Conservation (phyloP, 2,888 invertebrate genomes). For the Erebia palarica region DNA sequence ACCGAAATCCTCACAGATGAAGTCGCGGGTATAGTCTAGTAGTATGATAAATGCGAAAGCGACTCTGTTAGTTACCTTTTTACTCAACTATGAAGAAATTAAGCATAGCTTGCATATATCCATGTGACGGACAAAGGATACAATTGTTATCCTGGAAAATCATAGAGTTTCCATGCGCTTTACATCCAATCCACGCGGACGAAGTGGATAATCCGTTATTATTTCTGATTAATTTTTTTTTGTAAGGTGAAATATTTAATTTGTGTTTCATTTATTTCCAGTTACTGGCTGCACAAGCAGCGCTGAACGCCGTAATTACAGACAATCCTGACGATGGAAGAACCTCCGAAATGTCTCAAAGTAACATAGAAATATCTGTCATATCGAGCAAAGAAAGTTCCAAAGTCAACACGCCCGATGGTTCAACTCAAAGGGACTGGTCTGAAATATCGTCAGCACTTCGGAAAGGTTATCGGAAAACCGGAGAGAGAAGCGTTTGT, state of each 20-base stretch:
- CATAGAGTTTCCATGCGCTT: no score
- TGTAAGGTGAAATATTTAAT: neutral
- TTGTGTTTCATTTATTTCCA: slow-evolving; percentile 51
- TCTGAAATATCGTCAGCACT: slow-evolving; percentile 53
- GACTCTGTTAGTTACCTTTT: no score
- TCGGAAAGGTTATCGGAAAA: slow-evolving; percentile 52
- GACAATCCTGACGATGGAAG: slow-evolving; percentile 54
- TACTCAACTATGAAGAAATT: no score
- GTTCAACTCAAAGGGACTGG: slow-evolving; percentile 48
- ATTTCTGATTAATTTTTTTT: neutral
- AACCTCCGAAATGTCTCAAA: slow-evolving; percentile 54
- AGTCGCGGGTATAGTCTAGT: no score
- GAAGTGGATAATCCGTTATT: no score
- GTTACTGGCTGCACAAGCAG: slow-evolving; percentile 68
- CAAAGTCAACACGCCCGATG: slow-evolving; percentile 55
- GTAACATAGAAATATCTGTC: slow-evolving; percentile 59
- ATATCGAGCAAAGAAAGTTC: slow-evolving; percentile 57
- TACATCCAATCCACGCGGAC: no score
- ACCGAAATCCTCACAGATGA: no score
- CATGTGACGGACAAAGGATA: no score
- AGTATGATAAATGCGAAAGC: no score
- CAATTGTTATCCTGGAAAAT: no score
- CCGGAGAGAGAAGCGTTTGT: slow-evolving; percentile 48
- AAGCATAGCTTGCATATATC: no score
- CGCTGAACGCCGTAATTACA: slow-evolving; percentile 50